Evolutionary conservation across 1,140 invertebrate genomes (phyloP).

Genomic region (Eurosta solidaginis): DNA sequence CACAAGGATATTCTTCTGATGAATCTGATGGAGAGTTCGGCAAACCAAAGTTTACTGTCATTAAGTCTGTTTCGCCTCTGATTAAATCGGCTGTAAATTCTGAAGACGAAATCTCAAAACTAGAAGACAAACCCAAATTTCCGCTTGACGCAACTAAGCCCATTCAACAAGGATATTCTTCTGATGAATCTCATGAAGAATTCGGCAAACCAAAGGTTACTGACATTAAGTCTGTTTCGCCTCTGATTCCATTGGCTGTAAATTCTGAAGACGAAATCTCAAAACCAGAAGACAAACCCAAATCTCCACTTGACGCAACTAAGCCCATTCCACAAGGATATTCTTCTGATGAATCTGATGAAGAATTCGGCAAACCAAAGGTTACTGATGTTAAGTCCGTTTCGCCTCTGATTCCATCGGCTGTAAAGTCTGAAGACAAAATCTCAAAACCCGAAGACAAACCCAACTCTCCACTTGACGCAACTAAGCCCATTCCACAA

Average conservation of each 20-base stretch:
- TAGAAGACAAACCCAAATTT: neutral
- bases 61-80: neutral
- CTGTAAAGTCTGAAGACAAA: neutral
- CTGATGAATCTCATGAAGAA: neutral
- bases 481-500: neutral
- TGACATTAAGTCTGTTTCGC: neutral
- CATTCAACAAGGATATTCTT: neutral
- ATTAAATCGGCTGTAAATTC: neutral
- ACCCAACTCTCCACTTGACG: neutral
- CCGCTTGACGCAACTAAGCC: neutral
- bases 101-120: neutral
- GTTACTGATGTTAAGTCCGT: neutral
- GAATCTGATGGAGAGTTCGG: neutral
- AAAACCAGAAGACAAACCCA: neutral
- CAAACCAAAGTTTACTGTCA: neutral
- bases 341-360: neutral
- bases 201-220: neutral
- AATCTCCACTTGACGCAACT: neutral
- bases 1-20: neutral
- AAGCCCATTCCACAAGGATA: neutral
- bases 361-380: neutral
- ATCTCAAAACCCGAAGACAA: neutral
- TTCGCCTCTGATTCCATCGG: neutral
- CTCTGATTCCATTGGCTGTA: neutral
- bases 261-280: neutral